These are phyloP conservation scores for Drosophila azteca DNA, from an alignment of 1,140 invertebrate species.

Conservation along the genomic window DNA sequence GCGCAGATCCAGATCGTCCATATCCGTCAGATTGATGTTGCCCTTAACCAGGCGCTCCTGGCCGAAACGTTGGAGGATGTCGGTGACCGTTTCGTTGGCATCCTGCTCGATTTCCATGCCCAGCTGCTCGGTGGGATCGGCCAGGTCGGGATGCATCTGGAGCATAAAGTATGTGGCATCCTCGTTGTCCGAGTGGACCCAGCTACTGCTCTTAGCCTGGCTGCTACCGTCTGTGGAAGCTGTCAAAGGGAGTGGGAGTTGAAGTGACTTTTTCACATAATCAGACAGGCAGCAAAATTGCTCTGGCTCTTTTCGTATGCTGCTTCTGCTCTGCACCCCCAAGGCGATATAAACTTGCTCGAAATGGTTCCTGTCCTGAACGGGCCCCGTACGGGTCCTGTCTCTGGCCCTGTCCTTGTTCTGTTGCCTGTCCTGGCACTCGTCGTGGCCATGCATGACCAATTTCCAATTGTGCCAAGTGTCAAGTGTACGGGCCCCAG, in stretches of 20 bases:
- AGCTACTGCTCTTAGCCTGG: constrained; percentile 45
- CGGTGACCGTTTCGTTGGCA: constrained; percentile 87
- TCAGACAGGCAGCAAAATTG: constrained; percentile 46
- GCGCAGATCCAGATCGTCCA: constrained; percentile 88
- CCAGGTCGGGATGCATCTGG: constrained; percentile 89
- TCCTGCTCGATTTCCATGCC: constrained; percentile 89
- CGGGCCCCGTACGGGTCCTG: background rate
- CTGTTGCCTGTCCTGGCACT: constrained; percentile 18
- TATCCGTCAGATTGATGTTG: constrained; percentile 88
- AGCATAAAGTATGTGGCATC: constrained; percentile 86
- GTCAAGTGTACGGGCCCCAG: constrained; percentile 50
- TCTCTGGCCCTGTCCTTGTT: constrained; percentile 2
- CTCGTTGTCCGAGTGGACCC: constrained; percentile 81
- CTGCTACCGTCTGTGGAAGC: constrained; percentile 48
- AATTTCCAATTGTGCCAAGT: constrained; percentile 70
- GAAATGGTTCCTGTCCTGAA: too few species aligned
- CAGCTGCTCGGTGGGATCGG: constrained; percentile 88
- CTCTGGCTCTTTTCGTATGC: constrained; percentile 17
- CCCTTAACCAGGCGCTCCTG: constrained; percentile 86
- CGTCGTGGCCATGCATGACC: constrained; percentile 50
- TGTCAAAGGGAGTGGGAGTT: constrained; percentile 14
- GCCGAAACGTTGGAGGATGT: constrained; percentile 88
- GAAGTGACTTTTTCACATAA: constrained; percentile 27
- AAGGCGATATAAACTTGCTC: background rate
- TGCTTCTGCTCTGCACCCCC: constrained; percentile 18